phyloP scores from a whole-genome alignment of 2,888 invertebrate genomes.

The Pharmacophagus antenor region DNA sequence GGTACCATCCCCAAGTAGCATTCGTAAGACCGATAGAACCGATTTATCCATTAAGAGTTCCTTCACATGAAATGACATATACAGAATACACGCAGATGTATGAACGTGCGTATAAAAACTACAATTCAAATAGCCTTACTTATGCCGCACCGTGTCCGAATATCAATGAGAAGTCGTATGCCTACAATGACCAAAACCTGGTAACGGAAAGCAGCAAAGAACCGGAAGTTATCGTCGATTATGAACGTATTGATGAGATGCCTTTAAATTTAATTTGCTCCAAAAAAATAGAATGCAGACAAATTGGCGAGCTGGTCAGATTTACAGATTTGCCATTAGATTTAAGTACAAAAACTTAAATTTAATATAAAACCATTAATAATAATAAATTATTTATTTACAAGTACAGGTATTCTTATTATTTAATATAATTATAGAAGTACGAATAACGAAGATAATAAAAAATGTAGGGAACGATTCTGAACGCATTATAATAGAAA shows the following conservation, averaged over 20 bases:
- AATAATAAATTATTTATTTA: constrained; percentile 43
- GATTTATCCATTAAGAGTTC: constrained; percentile 60
- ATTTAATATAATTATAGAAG: no score
- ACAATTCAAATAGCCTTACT: constrained; percentile 53
- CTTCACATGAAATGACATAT: constrained; percentile 66
- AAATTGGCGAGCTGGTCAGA: constrained; percentile 65
- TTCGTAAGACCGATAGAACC: constrained; percentile 57
- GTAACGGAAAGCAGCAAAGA: constrained; percentile 45
- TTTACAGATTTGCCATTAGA: constrained; percentile 81
- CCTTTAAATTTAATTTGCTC: constrained; percentile 70
- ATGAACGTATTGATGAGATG: constrained; percentile 53
- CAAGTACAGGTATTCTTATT: constrained; percentile 31
- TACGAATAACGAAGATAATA: no score
- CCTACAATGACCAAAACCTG: constrained; percentile 50
- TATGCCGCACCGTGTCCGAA: constrained; percentile 57
- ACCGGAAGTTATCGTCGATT: constrained; percentile 34
- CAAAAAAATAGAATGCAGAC: constrained; percentile 58
- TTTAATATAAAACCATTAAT: constrained; percentile 35
- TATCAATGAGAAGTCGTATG: constrained; percentile 56
- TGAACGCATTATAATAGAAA: no score
- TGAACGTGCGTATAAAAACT: constrained; percentile 66
- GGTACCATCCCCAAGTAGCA: constrained; percentile 51
- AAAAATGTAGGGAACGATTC: no score
- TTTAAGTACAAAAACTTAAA: constrained; percentile 80
- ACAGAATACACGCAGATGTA: constrained; percentile 71